A percentile compares a stretch with the other conserved stretches of the same genome.
Conservation (phyloP, 1,140 invertebrate species). For the Camponotus floridanus region DNA sequence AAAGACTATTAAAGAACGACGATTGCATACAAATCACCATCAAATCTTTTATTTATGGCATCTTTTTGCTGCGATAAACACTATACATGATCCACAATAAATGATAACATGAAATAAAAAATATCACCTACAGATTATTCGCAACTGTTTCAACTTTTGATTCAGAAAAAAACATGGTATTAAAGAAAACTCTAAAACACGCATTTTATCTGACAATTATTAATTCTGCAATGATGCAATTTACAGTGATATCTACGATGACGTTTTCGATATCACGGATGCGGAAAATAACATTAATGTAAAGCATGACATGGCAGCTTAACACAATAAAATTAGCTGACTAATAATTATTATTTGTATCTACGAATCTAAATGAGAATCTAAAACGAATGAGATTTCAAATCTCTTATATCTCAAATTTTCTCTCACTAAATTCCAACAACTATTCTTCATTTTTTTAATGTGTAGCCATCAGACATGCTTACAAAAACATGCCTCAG, state of each 20-base stretch:
- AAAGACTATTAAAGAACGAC: background rate
- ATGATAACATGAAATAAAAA: too few species aligned
- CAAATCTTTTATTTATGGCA: background rate
- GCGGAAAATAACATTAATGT: background rate
- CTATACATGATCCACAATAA: too few species aligned
- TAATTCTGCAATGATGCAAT: background rate
- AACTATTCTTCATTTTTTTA: background rate
- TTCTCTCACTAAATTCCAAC: background rate
- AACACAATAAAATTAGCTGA: slow-evolving; percentile 8
- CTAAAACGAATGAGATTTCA: background rate
- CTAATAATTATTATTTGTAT: background rate
- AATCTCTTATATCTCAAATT: background rate
- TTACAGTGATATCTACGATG: background rate
- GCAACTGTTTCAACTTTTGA: background rate
- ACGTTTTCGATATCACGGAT: background rate
- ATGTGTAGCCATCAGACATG: too few species aligned
- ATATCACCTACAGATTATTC: too few species aligned
- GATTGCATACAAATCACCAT: background rate
- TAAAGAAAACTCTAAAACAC: background rate
- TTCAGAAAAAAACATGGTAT: too few species aligned
- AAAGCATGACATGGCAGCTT: slow-evolving; percentile 8
- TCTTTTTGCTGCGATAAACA: background rate
- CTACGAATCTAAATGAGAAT: background rate
- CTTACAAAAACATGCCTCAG: background rate
- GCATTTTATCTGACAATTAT: background rate